phyloP scores from a whole-genome alignment of 2,888 invertebrate genomes.

The Tachina grossa region DNA sequence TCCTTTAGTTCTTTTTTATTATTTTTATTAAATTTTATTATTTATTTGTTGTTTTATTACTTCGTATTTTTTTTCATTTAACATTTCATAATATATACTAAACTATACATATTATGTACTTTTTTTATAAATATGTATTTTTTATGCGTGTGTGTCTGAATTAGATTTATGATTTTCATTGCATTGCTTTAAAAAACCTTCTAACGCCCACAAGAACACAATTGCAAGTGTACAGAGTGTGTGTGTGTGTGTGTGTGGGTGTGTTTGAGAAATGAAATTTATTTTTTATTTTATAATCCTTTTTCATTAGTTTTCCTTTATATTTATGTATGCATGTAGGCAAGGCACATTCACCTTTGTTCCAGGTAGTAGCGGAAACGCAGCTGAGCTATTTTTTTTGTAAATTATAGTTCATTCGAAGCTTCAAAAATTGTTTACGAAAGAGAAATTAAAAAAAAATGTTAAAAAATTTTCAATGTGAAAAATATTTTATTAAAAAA shows the following conservation, averaged over 20 bases:
- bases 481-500: too few relatives aligned
- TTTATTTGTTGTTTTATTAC: slow-evolving; percentile 55
- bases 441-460: too few relatives aligned
- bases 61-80: slow-evolving; percentile 56
- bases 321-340: neutral
- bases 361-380: too few relatives aligned
- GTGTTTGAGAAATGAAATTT: slow-evolving; percentile 32
- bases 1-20: slow-evolving; percentile 30
- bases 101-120: slow-evolving; percentile 71
- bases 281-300: slow-evolving; percentile 15
- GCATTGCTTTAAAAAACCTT: slow-evolving; percentile 51
- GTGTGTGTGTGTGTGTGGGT: slow-evolving; percentile 15
- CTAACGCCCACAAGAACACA: slow-evolving; percentile 63
- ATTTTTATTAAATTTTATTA: slow-evolving; percentile 41
- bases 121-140: slow-evolving; percentile 66
- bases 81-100: slow-evolving; percentile 73
- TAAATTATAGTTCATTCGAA: too few relatives aligned
- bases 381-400: too few relatives aligned
- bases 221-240: slow-evolving; percentile 10
- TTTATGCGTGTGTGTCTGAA: slow-evolving; percentile 24
- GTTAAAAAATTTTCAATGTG: too few relatives aligned
- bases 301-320: neutral
- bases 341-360: too few relatives aligned
- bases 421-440: too few relatives aligned
- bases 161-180: slow-evolving; percentile 30